Conservation (phyloP, 23 tunicate species). For the Phallusia fumigata region DNA sequence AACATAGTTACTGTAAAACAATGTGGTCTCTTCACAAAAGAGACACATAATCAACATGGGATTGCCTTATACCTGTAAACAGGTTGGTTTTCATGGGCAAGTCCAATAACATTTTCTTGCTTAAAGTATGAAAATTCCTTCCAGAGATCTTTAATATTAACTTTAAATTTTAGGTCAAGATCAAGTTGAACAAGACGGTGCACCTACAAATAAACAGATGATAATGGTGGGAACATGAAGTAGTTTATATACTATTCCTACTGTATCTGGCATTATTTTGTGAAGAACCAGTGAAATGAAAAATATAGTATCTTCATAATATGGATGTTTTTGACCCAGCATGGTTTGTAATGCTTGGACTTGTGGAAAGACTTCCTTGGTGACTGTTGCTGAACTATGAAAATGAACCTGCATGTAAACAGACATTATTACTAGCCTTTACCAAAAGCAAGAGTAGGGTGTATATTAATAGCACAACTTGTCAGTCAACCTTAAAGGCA, state of each 20-base stretch:
- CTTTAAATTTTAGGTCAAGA: conserved; percentile 66
- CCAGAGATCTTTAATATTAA: conserved; percentile 80
- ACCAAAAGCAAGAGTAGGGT: neutral
- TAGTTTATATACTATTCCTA: neutral
- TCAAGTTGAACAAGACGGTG: conserved; percentile 83
- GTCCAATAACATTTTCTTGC: conserved; percentile 54
- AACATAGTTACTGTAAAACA: too few relatives aligned
- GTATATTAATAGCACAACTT: neutral
- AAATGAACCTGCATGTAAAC: conserved; percentile 53
- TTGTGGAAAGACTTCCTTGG: conserved; percentile 41
- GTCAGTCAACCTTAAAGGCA: conserved; percentile 32
- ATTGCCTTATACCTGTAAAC: conserved; percentile 54
- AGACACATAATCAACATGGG: too few relatives aligned
- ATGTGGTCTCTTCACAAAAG: too few relatives aligned
- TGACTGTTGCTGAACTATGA: conserved; percentile 44
- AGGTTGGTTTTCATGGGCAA: conserved; percentile 88
- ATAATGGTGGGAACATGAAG: neutral
- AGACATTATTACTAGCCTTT: neutral
- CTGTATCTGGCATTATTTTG: conserved; percentile 60
- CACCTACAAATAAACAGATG: conserved; percentile 27
- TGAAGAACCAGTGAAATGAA: conserved; percentile 78
- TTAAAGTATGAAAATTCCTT: conserved; percentile 70
- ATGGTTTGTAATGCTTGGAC: conserved; percentile 42
- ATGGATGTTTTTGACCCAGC: conserved; percentile 66
- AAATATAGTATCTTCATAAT: conserved; percentile 76